Percentiles rank a stretch among this genome's conserved stretches.
Evolutionary conservation across 2,113 vertebrate genomes (phyloP).

Genomic region (Sinocyclocheilus rhinocerous): DNA sequence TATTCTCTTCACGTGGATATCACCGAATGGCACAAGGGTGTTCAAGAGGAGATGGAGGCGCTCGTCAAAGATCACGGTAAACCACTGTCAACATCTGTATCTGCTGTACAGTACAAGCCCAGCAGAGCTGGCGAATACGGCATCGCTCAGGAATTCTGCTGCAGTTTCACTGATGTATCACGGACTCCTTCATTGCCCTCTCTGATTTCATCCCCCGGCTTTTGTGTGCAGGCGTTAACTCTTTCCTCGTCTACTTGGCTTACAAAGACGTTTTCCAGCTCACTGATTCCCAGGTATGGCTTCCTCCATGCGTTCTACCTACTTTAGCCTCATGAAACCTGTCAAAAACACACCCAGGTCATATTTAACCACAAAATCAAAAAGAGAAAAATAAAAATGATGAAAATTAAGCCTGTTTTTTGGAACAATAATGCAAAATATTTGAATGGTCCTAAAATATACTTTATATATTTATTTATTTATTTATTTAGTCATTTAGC

Average conservation of each 20-base stretch:
- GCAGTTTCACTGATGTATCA: slow-evolving; percentile 10
- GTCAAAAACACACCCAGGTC: not conserved
- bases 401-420: not conserved
- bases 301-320: slow-evolving; percentile 8
- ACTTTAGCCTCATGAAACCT: not conserved
- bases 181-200: not conserved
- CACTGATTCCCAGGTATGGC: slow-evolving; percentile 89
- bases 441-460: not conserved
- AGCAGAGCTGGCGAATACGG: not conserved
- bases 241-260: slow-evolving; percentile 96
- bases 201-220: not conserved
- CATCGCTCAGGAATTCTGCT: slow-evolving; percentile 23
- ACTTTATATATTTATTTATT: too few species aligned
- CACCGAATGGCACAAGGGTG: slow-evolving; percentile 94
- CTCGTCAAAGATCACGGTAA: slow-evolving; percentile 96
- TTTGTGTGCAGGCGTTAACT: slow-evolving; percentile 87
- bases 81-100: slow-evolving; percentile 43
- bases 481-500: too few species aligned
- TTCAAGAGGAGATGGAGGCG: slow-evolving; percentile 96
- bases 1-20: slow-evolving; percentile 96
- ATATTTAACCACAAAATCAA: not conserved
- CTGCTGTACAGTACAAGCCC: not conserved
- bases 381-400: not conserved
- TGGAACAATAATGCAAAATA: not conserved
- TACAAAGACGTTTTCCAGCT: slow-evolving; percentile 98